phyloP scores from a whole-genome alignment of 1,140 invertebrate genomes.

The Dreissena polymorpha region DNA sequence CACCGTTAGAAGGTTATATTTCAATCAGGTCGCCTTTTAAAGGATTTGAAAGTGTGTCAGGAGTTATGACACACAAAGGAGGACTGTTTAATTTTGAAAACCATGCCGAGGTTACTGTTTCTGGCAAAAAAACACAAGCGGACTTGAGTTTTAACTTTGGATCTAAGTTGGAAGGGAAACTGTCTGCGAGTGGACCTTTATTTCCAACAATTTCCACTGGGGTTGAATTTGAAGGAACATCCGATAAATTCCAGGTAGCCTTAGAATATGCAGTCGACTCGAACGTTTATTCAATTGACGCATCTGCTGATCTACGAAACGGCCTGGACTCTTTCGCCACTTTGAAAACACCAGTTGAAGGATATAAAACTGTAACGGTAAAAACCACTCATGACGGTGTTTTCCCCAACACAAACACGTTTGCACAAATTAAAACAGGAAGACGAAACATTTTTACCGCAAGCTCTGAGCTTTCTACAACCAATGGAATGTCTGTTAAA shows the following conservation, averaged over 20 bases:
- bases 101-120: constrained; percentile 31
- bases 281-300: background rate
- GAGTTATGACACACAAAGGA: constrained; percentile 20
- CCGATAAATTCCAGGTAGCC: background rate
- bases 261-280: background rate
- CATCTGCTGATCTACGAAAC: background rate
- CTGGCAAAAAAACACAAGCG: constrained; percentile 9
- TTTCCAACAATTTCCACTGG: background rate
- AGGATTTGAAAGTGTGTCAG: constrained; percentile 10
- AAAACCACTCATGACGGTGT: background rate
- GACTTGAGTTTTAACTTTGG: constrained; percentile 40
- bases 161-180: constrained; percentile 22
- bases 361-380: constrained; percentile 15
- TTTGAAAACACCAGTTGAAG: constrained; percentile 20
- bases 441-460: constrained; percentile 23
- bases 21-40: too few species aligned
- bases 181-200: constrained; percentile 13
- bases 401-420: background rate
- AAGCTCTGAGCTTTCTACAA: constrained; percentile 18
- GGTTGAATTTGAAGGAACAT: constrained; percentile 16
- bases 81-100: constrained; percentile 25
- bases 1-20: too few species aligned
- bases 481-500: constrained; percentile 16
- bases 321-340: constrained; percentile 14
- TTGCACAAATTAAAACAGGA: constrained; percentile 13